These are phyloP conservation scores for Penaeus chinensis DNA, from an alignment of 1,140 invertebrate species.

Conservation along the genomic window DNA sequence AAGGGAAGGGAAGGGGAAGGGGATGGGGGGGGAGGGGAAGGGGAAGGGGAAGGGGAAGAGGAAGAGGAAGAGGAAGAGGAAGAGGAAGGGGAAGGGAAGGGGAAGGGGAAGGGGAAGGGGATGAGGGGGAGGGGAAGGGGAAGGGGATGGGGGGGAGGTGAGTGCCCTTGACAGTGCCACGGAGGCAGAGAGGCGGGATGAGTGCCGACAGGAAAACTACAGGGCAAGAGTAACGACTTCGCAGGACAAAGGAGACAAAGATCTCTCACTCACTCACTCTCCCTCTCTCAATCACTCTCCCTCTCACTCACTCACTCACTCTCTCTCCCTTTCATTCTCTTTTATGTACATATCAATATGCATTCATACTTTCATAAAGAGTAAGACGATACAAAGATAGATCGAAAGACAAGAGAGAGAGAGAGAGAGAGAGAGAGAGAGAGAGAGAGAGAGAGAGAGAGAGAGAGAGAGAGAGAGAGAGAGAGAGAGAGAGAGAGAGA, in stretches of 20 bases:
- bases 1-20: not conserved
- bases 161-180: not conserved
- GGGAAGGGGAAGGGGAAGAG: not conserved
- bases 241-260: not conserved
- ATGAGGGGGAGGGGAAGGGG: not conserved
- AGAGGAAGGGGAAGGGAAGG: not conserved
- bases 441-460: constrained; percentile 1
- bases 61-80: not conserved
- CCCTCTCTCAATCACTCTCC: not conserved
- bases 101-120: not conserved
- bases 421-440: constrained; percentile 9
- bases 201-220: not conserved
- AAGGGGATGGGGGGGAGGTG: not conserved
- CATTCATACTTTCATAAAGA: not conserved
- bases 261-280: not conserved
- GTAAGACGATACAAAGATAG: not conserved
- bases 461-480: constrained; percentile 10
- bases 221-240: too few species aligned
- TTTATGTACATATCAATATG: too few species aligned
- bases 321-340: not conserved
- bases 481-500: constrained; percentile 9
- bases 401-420: not conserved
- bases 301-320: not conserved
- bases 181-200: not conserved
- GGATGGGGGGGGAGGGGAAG: not conserved